Percentiles rank a stretch among this genome's conserved stretches.
phyloP scores from a whole-genome alignment of 2,797 vertebrate genomes.

The Hypotaenidia okinawae region DNA sequence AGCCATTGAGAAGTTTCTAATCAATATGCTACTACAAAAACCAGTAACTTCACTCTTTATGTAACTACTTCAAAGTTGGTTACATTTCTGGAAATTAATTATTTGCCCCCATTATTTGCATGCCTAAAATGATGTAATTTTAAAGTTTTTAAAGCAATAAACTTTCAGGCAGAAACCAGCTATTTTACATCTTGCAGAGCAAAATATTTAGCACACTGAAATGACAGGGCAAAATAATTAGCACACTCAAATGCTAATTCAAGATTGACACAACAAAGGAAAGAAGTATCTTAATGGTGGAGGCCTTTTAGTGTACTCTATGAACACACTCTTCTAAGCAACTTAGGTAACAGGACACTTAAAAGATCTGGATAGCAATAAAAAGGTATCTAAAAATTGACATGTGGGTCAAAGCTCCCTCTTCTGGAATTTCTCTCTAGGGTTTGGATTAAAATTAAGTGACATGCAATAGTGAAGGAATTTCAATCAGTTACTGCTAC shows the following conservation, averaged over 20 bases:
- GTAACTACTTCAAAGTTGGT: neutral
- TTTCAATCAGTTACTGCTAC: neutral
- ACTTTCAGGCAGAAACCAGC: neutral
- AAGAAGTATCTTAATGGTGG: neutral
- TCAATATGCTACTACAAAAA: neutral
- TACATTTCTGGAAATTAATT: neutral
- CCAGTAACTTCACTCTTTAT: neutral
- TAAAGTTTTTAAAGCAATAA: neutral
- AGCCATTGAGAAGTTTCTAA: neutral
- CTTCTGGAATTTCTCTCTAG: neutral
- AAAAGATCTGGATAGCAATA: neutral
- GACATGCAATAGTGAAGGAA: neutral
- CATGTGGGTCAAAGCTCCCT: constrained; percentile 4
- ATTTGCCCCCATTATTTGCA: neutral
- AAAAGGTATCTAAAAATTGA: neutral
- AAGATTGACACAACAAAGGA: neutral
- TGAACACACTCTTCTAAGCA: neutral
- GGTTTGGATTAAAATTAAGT: neutral
- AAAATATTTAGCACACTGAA: neutral
- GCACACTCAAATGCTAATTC: neutral
- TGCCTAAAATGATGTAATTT: neutral
- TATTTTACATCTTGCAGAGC: neutral
- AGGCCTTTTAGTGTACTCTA: neutral
- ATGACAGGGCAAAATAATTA: neutral
- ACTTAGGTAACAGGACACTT: neutral